Base-by-base conservation (phyloP, 2,797 vertebrate genomes). In the Lagocephalus sceleratus region DNA sequence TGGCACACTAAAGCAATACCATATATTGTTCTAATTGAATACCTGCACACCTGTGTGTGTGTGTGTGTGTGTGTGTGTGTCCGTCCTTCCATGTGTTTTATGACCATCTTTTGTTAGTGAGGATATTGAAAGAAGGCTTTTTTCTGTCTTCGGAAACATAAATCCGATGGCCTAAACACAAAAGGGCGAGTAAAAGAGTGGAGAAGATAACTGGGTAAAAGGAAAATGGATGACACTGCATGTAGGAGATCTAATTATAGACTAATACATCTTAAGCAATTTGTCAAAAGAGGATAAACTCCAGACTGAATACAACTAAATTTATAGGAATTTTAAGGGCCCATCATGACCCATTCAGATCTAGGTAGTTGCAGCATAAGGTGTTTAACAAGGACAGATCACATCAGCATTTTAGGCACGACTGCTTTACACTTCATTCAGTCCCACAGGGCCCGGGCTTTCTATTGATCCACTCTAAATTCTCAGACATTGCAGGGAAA, bases 21-120 rank as follows among this genome's bases (percentile, higher is more conserved):
- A 38, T 66, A 70, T 66, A 60, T 77, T 64, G 73, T 60, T 2
- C 35, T 75, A 75, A 77, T 74, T 61, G 60, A 75, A 75, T 72
- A 71, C 62, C 64, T 63, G 58, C 61, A 43, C 40, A 35, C 61
- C 32, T 51, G 2, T 51, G n/a, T 42, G 35, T 48, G 35, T 35
- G 23, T 43, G 42, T 55, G 23, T 21, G 25, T 65, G 35, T 29
- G 41, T 55, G 51, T 22, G 41, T 17, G 16, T 1, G 6, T 5
- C 6, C 6, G 15, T 17, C 40, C 17, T 20, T 47, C 56, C 8
- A 20, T 0, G 15, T 62, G 29, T 76, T 85, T 83, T 71, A 81
- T n/a, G 59, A 52, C 59, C 11, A 4, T 41, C 60, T 70, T 82
- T 84, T 79, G 61, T 79, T 55, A 60, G 47, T 32, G 58, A 47